phyloP scores from a whole-genome alignment of 2,113 vertebrate genomes.

The Silurus meridionalis region DNA sequence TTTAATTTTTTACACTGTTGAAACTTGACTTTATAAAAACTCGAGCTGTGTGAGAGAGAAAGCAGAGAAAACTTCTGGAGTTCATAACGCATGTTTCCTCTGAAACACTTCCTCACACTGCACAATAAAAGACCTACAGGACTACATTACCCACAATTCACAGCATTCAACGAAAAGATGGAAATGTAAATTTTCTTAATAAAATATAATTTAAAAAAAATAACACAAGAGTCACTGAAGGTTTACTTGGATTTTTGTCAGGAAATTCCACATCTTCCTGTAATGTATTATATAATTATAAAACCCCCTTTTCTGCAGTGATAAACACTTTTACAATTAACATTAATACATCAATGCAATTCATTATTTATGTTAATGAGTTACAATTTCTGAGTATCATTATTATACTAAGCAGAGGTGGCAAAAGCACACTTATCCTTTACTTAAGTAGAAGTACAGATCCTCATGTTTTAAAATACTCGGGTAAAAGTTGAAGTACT shows the following conservation, averaged over 20 bases:
- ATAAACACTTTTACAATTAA: background rate
- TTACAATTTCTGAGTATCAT: background rate
- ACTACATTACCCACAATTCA: conserved; percentile 30
- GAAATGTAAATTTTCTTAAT: conserved; percentile 44
- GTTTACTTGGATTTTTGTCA: background rate
- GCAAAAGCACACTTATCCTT: too few relatives aligned
- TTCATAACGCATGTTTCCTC: conserved; percentile 65
- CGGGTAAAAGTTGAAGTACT: too few relatives aligned
- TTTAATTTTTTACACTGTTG: conserved; percentile 65
- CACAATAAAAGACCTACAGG: conserved; percentile 42
- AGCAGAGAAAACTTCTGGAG: conserved; percentile 32
- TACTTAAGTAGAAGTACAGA: too few relatives aligned
- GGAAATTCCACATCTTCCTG: background rate
- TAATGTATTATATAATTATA: background rate
- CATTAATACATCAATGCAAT: background rate
- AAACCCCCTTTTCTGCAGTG: background rate
- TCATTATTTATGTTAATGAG: background rate
- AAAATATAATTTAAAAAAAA: background rate
- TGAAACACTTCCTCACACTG: conserved; percentile 12
- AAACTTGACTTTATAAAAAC: conserved; percentile 63
- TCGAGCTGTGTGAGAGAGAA: conserved; percentile 53
- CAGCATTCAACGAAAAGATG: background rate
- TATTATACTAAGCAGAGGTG: too few relatives aligned
- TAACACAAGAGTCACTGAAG: background rate
- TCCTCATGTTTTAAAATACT: too few relatives aligned